phyloP scores from a whole-genome alignment of 2,888 invertebrate genomes.

The Leptinotarsa juncta region DNA sequence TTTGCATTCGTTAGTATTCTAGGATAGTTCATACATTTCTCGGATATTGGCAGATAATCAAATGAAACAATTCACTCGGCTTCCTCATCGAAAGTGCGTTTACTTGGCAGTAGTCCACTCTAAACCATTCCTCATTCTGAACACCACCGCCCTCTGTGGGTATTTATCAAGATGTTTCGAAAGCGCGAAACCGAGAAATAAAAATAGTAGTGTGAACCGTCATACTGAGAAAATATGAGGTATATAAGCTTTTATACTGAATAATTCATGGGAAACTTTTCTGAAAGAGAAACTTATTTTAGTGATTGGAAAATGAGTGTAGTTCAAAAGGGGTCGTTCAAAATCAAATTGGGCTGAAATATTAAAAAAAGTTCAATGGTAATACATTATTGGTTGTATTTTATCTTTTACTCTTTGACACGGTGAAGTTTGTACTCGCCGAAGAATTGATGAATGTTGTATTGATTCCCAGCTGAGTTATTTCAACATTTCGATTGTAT shows the following conservation, averaged over 20 bases:
- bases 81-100: background rate
- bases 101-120: constrained; percentile 6
- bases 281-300: background rate
- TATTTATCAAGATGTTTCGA: constrained; percentile 13
- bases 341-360: too few relatives aligned
- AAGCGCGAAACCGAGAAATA: constrained; percentile 7
- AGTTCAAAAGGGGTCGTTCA: too few relatives aligned
- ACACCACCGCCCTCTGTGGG: background rate
- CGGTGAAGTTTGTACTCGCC: too few relatives aligned
- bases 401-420: too few relatives aligned
- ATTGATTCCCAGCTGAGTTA: too few relatives aligned
- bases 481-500: too few relatives aligned
- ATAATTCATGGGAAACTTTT: background rate
- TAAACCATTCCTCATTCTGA: constrained; percentile 4
- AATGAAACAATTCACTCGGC: background rate
- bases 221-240: background rate
- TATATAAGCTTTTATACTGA: background rate
- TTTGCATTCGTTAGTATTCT: too few relatives aligned
- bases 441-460: too few relatives aligned
- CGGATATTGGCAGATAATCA: background rate
- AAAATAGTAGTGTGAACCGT: constrained; percentile 8
- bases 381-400: too few relatives aligned
- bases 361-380: too few relatives aligned
- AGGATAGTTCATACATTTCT: too few relatives aligned
- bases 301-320: too few relatives aligned